Evolutionary conservation across 2,113 vertebrate species (phyloP).

Genomic region (Chiloscyllium plagiosum): DNA sequence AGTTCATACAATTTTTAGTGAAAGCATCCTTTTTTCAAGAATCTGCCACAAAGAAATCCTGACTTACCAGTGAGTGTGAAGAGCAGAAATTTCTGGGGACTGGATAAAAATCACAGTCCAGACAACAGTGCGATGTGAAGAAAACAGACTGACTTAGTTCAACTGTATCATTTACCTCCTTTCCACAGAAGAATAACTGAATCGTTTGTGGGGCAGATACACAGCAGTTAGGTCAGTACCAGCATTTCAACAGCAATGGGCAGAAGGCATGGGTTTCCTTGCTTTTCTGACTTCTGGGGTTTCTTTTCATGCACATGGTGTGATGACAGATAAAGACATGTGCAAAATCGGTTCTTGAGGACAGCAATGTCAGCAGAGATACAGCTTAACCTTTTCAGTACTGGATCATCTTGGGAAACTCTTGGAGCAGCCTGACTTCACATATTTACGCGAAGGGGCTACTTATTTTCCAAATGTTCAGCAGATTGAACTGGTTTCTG

Average conservation of each 20-base stretch:
- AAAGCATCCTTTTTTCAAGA: neutral
- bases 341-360: conserved; percentile 41
- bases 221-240: conserved; percentile 30
- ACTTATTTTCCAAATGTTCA: conserved; percentile 24
- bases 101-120: neutral
- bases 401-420: conserved; percentile 15
- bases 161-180: conserved; percentile 35
- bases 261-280: conserved; percentile 33
- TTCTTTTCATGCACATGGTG: conserved; percentile 33
- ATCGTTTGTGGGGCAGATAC: conserved; percentile 36
- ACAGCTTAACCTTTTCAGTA: conserved; percentile 33
- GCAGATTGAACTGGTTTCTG: conserved; percentile 33
- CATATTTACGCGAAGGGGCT: neutral
- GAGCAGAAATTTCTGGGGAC: neutral
- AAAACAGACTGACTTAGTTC: conserved; percentile 28
- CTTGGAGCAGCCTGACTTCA: neutral
- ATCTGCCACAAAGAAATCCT: neutral
- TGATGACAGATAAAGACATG: conserved; percentile 37
- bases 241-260: conserved; percentile 31
- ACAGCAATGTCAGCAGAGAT: conserved; percentile 50
- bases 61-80: neutral
- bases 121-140: neutral
- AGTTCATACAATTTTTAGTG: neutral
- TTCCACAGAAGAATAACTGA: conserved; percentile 1
- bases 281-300: conserved; percentile 35